Evolutionary conservation across 2,888 invertebrate species (phyloP).

Genomic region (Cataglyphis cursor): DNA sequence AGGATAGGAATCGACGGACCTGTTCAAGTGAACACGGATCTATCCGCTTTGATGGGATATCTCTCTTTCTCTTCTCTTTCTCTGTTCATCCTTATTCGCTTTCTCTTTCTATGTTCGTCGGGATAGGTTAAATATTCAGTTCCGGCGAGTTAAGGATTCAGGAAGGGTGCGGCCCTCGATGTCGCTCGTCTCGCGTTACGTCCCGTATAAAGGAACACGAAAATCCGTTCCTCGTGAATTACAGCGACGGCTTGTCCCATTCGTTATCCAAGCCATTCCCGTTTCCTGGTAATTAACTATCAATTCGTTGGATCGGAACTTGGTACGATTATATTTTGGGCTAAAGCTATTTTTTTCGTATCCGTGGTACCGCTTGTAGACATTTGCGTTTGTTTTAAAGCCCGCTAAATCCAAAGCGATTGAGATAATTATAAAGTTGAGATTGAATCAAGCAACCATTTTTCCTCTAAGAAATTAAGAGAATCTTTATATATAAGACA

Average conservation of each 20-base stretch:
- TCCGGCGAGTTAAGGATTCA: conserved; percentile 75
- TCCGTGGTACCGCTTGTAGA: conserved; percentile 4
- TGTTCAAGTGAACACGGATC: conserved; percentile 66
- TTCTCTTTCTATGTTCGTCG: conserved; percentile 62
- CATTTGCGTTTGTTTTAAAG: conserved; percentile 26
- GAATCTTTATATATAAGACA: not conserved
- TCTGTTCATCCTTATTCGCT: conserved; percentile 54
- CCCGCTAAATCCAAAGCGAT: not conserved
- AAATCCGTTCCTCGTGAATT: conserved; percentile 84
- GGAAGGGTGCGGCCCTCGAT: conserved; percentile 68
- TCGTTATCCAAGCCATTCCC: conserved; percentile 82
- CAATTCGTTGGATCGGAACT: conserved; percentile 83
- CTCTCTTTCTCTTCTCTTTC: conserved; percentile 41
- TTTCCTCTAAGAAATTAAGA: not conserved
- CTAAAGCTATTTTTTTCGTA: conserved; percentile 29
- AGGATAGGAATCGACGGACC: conserved; percentile 66
- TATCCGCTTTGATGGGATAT: conserved; percentile 57
- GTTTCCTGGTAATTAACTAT: conserved; percentile 85
- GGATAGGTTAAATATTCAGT: conserved; percentile 79
- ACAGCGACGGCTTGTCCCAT: conserved; percentile 83
- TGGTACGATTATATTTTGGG: conserved; percentile 69
- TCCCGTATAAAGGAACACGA: conserved; percentile 82
- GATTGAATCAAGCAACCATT: not conserved
- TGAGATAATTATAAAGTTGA: not conserved
- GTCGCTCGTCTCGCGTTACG: conserved; percentile 72